Evolutionary conservation across 2,888 invertebrate genomes (phyloP), one percentile per base, ranked within the genome.

Genomic region (Prenolepis imparis): DNA sequence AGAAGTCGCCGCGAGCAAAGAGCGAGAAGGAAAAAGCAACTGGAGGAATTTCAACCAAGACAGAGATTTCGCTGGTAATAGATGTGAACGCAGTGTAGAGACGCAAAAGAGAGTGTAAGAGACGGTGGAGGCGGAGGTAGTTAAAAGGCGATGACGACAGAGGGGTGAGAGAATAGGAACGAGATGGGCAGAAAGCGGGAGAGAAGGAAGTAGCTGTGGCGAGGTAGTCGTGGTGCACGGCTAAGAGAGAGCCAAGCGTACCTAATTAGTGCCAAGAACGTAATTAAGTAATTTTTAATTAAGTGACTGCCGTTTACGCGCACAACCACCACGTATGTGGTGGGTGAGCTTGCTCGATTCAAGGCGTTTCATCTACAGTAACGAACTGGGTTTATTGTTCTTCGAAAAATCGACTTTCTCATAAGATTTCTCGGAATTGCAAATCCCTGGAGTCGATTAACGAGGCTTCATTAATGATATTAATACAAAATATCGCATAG

Each of bases 261-360:
- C 95, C 96, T 96, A 96, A 96, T 96, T 96, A 96, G 96, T 95
- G 95, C 96, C 96, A 96, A 96, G 96, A 96, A 95, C 95, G 95
- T 96, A 96, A 96, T 96, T 96, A 96, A 96, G 96, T 96, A 96
- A 96, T 96, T 96, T 96, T 96, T 96, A 96, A 96, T 96, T 96
- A 96, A 96, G 95, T 95, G 95, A 95, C 94, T 95, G 93, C 92
- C 94, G 93, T 94, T 94, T 94, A 94, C 93, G 92, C 92, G 93
- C 93, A 93, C 92, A 93, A 92, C 92, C 92, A 91, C 90, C 90
- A 89, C 90, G 89, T 87, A 87, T 83, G 86, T 88, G 89, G 75
- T 87, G 28, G 89, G 75, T 87, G 28, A 82, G 83, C 81, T 86
- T 68, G 84, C 87, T 84, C 88, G 90, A 86, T 88, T 86, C 91